Evolutionary conservation across 2,888 invertebrate genomes (phyloP).

Genomic region (Pinctada fucata): DNA sequence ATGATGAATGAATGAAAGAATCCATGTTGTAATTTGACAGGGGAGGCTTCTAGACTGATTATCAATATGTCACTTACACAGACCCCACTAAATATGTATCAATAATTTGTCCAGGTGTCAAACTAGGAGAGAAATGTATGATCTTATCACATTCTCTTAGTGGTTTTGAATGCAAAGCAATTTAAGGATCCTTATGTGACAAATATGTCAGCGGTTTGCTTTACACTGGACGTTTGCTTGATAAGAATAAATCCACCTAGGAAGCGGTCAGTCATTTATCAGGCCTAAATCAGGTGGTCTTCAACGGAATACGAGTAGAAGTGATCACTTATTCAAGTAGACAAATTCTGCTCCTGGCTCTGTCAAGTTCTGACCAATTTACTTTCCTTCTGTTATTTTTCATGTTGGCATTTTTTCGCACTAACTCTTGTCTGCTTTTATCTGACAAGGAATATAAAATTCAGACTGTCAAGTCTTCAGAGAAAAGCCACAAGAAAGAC

Average conservation of each 20-base stretch:
- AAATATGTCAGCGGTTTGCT: slow-evolving; percentile 7
- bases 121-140: background rate
- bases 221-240: slow-evolving; percentile 10
- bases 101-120: slow-evolving; percentile 30
- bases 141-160: background rate
- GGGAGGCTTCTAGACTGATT: background rate
- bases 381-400: background rate
- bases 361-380: background rate
- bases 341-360: no score
- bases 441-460: slow-evolving; percentile 39
- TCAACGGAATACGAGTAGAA: no score
- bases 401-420: background rate
- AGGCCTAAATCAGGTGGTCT: background rate
- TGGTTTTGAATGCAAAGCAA: background rate
- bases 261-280: slow-evolving; percentile 35
- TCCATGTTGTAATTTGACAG: background rate
- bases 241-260: slow-evolving; percentile 6
- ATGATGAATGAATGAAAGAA: no score
- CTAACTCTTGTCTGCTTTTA: background rate
- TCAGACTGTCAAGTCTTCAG: slow-evolving; percentile 30
- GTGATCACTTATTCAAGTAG: no score
- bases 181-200: background rate
- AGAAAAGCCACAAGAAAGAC: background rate
- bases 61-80: slow-evolving; percentile 21
- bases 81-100: slow-evolving; percentile 22